A percentile compares a stretch with the other conserved stretches of the same genome.
These are phyloP conservation scores for Ariolimax columbianus DNA, from an alignment of 2,888 invertebrate genomes.

Conservation along the genomic window DNA sequence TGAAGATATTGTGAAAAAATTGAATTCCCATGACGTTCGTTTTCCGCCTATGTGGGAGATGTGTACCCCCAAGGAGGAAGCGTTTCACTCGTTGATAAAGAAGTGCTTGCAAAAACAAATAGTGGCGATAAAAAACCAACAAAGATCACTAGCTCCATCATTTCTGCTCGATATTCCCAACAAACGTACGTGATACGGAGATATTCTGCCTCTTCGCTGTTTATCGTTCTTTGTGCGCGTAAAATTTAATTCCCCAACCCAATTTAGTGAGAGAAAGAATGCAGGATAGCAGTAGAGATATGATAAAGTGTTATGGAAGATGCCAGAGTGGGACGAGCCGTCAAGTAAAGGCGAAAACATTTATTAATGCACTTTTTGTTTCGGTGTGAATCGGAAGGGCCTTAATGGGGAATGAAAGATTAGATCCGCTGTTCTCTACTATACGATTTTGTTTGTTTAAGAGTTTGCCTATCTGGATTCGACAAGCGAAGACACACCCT, in stretches of 20 bases:
- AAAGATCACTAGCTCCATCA: neutral
- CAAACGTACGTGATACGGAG: neutral
- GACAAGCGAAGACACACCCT: too few relatives aligned
- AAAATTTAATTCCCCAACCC: neutral
- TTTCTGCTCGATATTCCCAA: neutral
- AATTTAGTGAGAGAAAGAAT: too few relatives aligned
- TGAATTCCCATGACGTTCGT: constrained; percentile 10
- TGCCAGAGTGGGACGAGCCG: too few relatives aligned
- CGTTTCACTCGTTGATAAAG: neutral
- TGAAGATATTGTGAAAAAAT: constrained; percentile 18
- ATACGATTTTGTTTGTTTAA: too few relatives aligned
- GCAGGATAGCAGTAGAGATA: too few relatives aligned
- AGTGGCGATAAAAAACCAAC: neutral
- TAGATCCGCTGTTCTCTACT: too few relatives aligned
- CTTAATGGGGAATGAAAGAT: too few relatives aligned
- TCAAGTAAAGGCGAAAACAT: too few relatives aligned
- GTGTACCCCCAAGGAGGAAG: neutral
- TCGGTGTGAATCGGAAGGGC: too few relatives aligned
- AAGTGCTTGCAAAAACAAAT: neutral
- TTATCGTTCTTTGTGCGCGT: neutral
- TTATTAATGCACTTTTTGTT: too few relatives aligned
- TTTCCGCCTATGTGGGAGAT: neutral
- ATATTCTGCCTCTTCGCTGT: neutral
- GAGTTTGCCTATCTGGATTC: too few relatives aligned
- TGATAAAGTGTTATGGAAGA: too few relatives aligned